Conservation (phyloP, 2,113 vertebrate species). For the Periophthalmus modestus region DNA sequence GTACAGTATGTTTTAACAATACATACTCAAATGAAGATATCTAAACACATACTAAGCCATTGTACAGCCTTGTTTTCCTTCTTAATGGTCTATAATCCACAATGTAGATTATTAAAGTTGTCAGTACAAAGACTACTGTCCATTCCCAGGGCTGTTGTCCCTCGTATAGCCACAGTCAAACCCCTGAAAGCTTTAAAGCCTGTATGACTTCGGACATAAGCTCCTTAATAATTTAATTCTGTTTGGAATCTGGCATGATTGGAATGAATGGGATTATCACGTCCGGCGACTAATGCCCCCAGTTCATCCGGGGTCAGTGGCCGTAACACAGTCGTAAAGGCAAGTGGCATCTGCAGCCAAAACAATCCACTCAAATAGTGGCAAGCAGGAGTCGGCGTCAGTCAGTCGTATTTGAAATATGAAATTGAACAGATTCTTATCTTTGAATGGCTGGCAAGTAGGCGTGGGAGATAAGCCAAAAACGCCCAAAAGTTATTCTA, state of each 20-base stretch:
- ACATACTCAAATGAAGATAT: too few species aligned
- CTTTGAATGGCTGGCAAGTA: neutral
- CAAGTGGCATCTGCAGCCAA: slow-evolving; percentile 25
- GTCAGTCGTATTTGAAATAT: too few species aligned
- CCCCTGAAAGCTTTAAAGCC: slow-evolving; percentile 64
- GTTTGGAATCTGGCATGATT: slow-evolving; percentile 82
- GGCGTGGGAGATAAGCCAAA: too few species aligned
- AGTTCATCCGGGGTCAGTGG: slow-evolving; percentile 55
- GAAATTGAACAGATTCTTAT: neutral
- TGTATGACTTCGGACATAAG: slow-evolving; percentile 68
- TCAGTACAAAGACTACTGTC: slow-evolving; percentile 25
- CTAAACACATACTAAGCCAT: too few species aligned
- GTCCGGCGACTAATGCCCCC: slow-evolving; percentile 49
- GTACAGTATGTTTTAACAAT: too few species aligned
- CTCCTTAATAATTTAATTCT: slow-evolving; percentile 85
- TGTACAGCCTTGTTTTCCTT: neutral
- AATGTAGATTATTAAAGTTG: slow-evolving; percentile 17
- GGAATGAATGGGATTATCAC: slow-evolving; percentile 71
- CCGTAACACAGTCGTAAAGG: slow-evolving; percentile 42
- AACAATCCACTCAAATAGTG: slow-evolving; percentile 32
- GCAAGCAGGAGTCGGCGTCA: neutral
- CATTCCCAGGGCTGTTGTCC: slow-evolving; percentile 52
- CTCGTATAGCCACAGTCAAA: slow-evolving; percentile 47
- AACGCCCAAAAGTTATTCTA: too few species aligned
- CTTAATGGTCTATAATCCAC: neutral